Percentiles rank a stretch among this genome's conserved stretches.
Evolutionary conservation across 2,888 invertebrate species (phyloP).

Genomic region (Camponotus fellah): DNA sequence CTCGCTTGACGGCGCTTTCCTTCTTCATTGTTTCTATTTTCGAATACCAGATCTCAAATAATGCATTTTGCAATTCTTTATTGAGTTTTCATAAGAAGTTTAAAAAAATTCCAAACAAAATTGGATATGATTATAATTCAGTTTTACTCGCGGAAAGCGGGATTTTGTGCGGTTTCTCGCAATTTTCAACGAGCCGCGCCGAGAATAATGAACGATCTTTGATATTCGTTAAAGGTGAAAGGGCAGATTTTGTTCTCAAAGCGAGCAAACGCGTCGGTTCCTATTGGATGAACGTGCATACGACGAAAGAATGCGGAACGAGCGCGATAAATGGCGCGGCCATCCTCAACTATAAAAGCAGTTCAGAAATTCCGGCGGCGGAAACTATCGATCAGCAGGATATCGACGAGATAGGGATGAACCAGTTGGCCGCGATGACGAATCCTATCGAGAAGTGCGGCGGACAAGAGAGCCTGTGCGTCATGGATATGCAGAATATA

Average conservation of each 20-base stretch:
- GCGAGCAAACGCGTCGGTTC: conserved; percentile 88
- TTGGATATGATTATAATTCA: neutral
- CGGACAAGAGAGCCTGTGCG: conserved; percentile 87
- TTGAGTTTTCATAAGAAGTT: neutral
- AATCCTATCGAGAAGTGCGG: conserved; percentile 85
- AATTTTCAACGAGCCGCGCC: neutral
- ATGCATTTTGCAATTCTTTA: neutral
- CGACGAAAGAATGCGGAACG: conserved; percentile 86
- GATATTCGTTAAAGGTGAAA: conserved; percentile 87
- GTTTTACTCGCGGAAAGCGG: neutral
- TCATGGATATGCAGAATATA: conserved; percentile 88
- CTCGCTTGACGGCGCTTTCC: neutral
- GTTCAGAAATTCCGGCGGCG: conserved; percentile 52
- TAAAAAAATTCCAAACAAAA: conserved; percentile 77
- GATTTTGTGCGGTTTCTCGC: neutral
- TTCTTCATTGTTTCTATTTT: neutral
- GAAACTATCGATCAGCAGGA: conserved; percentile 58
- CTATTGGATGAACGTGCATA: conserved; percentile 89
- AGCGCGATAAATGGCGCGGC: conserved; percentile 87
- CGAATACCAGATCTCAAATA: neutral
- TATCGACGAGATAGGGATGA: conserved; percentile 47
- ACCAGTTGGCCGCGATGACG: conserved; percentile 76
- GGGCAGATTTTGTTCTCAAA: conserved; percentile 91
- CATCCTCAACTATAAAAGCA: conserved; percentile 86
- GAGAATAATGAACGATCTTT: conserved; percentile 9